Evolutionary conservation across 2,113 vertebrate species (phyloP).

Genomic region (Triplophysa siluroides): DNA sequence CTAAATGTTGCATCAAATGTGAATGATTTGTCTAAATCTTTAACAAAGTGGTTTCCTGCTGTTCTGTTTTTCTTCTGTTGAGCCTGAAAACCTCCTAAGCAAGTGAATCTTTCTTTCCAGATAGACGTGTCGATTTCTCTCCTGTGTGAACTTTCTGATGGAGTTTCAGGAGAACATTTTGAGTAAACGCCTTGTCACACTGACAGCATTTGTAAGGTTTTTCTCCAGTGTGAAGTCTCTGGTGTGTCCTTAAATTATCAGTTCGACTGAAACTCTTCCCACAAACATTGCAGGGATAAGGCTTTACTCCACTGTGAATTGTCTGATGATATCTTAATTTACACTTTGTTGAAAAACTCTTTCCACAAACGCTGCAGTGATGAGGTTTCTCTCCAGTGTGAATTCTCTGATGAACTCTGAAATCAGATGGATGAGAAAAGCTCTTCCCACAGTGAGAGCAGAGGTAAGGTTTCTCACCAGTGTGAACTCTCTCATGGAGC

Average conservation of each 20-base stretch:
- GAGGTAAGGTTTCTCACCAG: no score
- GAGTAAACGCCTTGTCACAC: conserved; percentile 46
- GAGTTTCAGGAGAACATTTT: not conserved
- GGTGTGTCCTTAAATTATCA: not conserved
- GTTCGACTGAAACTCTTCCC: not conserved
- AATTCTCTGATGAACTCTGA: conserved; percentile 25
- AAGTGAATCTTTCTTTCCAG: not conserved
- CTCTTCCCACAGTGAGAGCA: conserved; percentile 14
- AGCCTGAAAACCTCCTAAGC: no score
- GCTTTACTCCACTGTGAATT: not conserved
- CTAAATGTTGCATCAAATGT: no score
- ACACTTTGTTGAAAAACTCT: not conserved
- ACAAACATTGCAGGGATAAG: not conserved
- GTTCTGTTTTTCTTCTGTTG: no score
- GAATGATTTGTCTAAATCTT: no score
- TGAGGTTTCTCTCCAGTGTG: conserved; percentile 40
- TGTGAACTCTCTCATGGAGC: no score
- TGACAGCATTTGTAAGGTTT: conserved; percentile 35
- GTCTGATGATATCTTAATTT: not conserved
- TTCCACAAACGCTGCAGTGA: conserved; percentile 30
- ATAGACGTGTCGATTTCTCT: not conserved
- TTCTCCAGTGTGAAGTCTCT: conserved; percentile 15
- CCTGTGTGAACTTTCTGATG: conserved; percentile 30
- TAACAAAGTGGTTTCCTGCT: no score
- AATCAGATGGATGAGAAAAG: not conserved